Percentiles rank a stretch among this genome's conserved stretches.
These are phyloP conservation scores for Pseudomugil gertrudae DNA, from an alignment of 2,797 vertebrate species.

Conservation along the genomic window DNA sequence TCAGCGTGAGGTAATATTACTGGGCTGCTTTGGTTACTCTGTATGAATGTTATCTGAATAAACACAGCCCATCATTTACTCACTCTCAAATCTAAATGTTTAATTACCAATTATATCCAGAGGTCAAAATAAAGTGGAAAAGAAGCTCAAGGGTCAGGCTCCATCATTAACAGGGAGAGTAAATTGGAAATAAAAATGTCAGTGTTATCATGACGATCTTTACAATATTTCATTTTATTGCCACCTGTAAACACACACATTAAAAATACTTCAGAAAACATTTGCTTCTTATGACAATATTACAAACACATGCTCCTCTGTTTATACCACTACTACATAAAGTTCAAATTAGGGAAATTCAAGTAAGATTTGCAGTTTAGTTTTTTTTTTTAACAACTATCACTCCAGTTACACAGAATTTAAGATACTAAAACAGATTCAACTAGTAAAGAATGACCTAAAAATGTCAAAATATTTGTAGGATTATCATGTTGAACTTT, in stretches of 20 bases:
- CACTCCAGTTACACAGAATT: neutral
- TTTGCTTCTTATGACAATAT: neutral
- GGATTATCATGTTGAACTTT: too few relatives aligned
- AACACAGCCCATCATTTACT: slow-evolving; percentile 63
- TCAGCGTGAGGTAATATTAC: slow-evolving; percentile 73
- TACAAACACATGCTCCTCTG: neutral
- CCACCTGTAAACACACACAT: slow-evolving; percentile 20
- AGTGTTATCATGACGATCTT: slow-evolving; percentile 15
- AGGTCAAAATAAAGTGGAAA: slow-evolving; percentile 62
- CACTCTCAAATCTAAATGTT: slow-evolving; percentile 66
- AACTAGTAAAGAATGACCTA: neutral
- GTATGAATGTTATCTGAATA: slow-evolving; percentile 69
- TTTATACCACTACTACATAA: neutral
- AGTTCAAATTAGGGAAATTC: neutral
- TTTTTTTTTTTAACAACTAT: neutral
- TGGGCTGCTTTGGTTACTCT: slow-evolving; percentile 64
- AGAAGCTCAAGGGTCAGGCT: slow-evolving; percentile 34
- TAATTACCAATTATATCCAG: slow-evolving; percentile 63
- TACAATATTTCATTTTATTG: slow-evolving; percentile 10
- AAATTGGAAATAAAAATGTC: slow-evolving; percentile 19
- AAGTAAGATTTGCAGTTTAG: neutral
- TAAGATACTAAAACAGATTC: neutral
- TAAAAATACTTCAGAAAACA: neutral
- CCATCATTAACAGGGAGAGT: slow-evolving; percentile 17
- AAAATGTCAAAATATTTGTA: too few relatives aligned